These are phyloP conservation scores for Drosophila limbata DNA, from an alignment of 2,888 invertebrate genomes.

Conservation along the genomic window DNA sequence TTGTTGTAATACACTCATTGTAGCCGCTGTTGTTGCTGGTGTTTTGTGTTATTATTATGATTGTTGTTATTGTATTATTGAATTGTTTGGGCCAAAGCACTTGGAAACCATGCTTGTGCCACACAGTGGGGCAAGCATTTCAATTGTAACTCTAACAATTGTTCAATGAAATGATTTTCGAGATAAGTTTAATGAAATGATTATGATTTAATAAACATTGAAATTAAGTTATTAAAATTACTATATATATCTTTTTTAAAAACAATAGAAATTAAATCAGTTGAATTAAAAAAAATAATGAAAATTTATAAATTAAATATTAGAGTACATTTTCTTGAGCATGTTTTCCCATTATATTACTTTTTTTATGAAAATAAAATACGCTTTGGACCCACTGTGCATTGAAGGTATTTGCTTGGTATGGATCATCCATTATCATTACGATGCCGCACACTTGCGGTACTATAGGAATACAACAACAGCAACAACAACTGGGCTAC, in stretches of 20 bases:
- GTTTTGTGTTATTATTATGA: constrained; percentile 82
- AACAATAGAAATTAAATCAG: neutral
- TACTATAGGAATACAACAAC: constrained; percentile 27
- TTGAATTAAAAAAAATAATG: too few relatives aligned
- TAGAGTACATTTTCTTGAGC: neutral
- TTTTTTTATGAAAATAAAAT: neutral
- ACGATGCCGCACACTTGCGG: constrained; percentile 65
- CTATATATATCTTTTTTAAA: neutral
- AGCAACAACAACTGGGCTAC: constrained; percentile 12
- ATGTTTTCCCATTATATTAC: neutral
- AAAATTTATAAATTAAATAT: too few relatives aligned
- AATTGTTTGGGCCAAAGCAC: constrained; percentile 82
- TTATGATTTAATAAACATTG: neutral
- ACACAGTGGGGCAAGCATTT: constrained; percentile 51
- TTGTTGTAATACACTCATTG: constrained; percentile 62
- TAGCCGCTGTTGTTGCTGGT: constrained; percentile 54
- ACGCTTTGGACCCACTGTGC: constrained; percentile 52
- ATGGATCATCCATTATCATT: constrained; percentile 72
- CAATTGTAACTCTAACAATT: neutral
- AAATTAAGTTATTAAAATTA: neutral
- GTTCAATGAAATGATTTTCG: neutral
- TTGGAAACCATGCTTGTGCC: constrained; percentile 58
- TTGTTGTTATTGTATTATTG: constrained; percentile 82
- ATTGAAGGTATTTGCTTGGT: constrained; percentile 30
- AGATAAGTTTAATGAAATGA: neutral